Evolutionary conservation across 2,113 vertebrate species (phyloP).

Genomic region (Nesoenas mayeri): DNA sequence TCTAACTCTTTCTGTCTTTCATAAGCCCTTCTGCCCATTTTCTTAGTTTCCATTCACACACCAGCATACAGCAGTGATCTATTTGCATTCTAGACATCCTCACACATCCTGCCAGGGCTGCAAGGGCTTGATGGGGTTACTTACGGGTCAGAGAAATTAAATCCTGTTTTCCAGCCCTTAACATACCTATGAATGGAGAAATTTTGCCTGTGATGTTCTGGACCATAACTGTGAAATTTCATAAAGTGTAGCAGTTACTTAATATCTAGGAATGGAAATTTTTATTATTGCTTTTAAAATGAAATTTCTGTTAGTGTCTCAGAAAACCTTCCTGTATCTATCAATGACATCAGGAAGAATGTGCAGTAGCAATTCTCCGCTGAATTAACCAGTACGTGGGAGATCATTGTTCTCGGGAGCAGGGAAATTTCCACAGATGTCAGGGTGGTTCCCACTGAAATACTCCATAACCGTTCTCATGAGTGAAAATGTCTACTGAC

Average conservation of each 20-base stretch:
- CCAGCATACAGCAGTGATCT: not conserved
- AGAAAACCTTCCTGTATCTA: not conserved
- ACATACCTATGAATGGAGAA: not conserved
- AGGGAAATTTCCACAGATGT: not conserved
- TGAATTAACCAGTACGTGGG: not conserved
- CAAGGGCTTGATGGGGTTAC: not conserved
- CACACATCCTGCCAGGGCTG: not conserved
- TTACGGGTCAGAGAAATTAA: not conserved
- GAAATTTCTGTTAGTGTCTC: not conserved
- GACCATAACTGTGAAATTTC: not conserved
- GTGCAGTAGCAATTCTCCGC: not conserved
- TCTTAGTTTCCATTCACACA: accelerated
- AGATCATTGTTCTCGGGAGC: not conserved
- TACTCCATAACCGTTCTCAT: not conserved
- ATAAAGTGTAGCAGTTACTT: not conserved
- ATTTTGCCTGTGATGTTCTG: not conserved
- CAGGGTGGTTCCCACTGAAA: not conserved
- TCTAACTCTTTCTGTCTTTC: not conserved
- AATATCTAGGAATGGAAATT: not conserved
- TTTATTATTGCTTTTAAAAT: not conserved
- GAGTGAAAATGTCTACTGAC: not conserved
- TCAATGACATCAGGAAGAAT: not conserved
- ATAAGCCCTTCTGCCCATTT: not conserved
- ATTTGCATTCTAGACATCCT: not conserved
- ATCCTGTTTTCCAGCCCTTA: not conserved